phyloP scores from a whole-genome alignment of 2,797 vertebrate species.

The Malurus splendens region DNA sequence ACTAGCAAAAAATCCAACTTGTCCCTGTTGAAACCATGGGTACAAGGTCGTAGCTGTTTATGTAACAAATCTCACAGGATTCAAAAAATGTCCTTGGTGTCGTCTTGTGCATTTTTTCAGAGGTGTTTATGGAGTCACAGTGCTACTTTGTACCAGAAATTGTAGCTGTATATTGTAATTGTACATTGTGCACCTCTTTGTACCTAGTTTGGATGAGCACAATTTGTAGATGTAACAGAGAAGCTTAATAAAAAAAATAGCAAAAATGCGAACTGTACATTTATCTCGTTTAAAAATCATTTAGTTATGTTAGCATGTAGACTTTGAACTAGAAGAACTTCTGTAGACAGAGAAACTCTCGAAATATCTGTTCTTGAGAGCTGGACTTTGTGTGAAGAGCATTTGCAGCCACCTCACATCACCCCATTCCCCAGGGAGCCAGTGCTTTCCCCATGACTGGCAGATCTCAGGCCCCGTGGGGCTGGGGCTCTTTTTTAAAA shows the following conservation, averaged over 20 bases:
- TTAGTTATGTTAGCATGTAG: not conserved
- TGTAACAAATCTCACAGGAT: slow-evolving; percentile 21
- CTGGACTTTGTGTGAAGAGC: not conserved
- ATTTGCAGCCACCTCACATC: not conserved
- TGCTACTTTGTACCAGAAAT: not conserved
- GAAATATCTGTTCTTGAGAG: not conserved
- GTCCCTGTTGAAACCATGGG: not conserved
- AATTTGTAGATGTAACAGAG: not conserved
- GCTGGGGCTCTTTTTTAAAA: not conserved
- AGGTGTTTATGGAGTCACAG: not conserved
- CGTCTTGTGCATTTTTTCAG: not conserved
- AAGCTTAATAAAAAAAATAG: not conserved
- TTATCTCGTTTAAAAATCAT: not conserved
- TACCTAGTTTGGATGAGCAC: not conserved
- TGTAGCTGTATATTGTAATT: not conserved
- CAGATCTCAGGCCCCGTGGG: fast-evolving
- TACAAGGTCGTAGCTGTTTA: slow-evolving; percentile 7
- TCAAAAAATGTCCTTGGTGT: slow-evolving; percentile 36
- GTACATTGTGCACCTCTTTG: not conserved
- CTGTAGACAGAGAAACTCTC: not conserved
- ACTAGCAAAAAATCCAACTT: not conserved
- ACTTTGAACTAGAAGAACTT: not conserved
- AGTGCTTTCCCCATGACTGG: not conserved
- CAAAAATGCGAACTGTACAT: not conserved
- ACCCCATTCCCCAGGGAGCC: not conserved